Evolutionary conservation across 2,888 invertebrate genomes (phyloP), one percentile per base, ranked within the genome.

Genomic region (Trissolcus japonicus): DNA sequence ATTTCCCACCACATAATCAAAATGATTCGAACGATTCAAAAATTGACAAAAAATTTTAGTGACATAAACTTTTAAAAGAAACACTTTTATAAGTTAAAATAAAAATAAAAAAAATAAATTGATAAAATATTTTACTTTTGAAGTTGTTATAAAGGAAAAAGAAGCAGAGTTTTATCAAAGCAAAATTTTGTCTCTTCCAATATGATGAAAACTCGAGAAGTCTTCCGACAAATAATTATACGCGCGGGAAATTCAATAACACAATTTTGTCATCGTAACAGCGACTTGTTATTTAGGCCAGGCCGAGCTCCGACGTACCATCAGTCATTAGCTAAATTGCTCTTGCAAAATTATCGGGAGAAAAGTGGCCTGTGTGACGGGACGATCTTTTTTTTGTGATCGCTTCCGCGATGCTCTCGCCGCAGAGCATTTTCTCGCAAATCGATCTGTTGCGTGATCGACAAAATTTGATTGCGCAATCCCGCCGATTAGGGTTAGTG

Each of bases 311-410:
- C 35, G 46, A 16, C 40, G 40, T 50, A 16, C 56, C 41, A 50
- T 35, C 16, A 56, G 46, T 50, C 48, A 74, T 74, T 74, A 74
- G 62, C 55, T 46, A 40, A 53, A 73, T 66, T 73, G 55, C 35
- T 35, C 35, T 35, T 35, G 61, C 73, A 61, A 61, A 66, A 73
- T 73, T 73, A 54, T 54, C 46, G 16, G 60, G 2, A 25, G 46
- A 43, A 67, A 35, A 57, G 50, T 21, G 53, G 41, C 50, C 53
- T 16, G 46, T 46, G n/a, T 46, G n/a, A 16, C 46, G 46, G 14
- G n/a, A 21, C 43, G 43, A 50, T 13, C 17, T 43, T 59, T 67
- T 67, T 62, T 54, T 46, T 16, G 46, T 14, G 14, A 16, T 46
- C 25, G n/a, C 21, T 55, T 55, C 50, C 46, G 17, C 19, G 51